These are phyloP conservation scores for Papilio elwesi DNA, from an alignment of 2,888 invertebrate genomes.

Conservation along the genomic window DNA sequence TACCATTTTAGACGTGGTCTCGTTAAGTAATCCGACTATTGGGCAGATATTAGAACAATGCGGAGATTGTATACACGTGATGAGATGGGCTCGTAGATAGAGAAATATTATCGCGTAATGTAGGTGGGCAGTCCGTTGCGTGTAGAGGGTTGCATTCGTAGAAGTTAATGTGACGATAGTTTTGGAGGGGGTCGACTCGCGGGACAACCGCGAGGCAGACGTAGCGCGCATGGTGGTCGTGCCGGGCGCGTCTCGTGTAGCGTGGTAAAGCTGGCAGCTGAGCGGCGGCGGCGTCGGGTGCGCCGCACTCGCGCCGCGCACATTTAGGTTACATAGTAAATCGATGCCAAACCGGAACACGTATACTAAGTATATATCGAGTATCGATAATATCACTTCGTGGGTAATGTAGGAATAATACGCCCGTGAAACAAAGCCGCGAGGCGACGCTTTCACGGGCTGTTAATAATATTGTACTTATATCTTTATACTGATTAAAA, in stretches of 20 bases:
- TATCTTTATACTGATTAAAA: constrained; percentile 78
- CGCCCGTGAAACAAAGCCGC: constrained; percentile 57
- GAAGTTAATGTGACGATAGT: constrained; percentile 18
- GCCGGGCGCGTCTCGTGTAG: constrained; percentile 48
- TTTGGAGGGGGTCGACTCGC: constrained; percentile 15
- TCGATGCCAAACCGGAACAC: constrained; percentile 81
- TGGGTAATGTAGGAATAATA: constrained; percentile 73
- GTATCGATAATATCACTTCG: constrained; percentile 76
- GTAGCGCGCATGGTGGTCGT: constrained; percentile 47
- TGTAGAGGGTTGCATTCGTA: constrained; percentile 28
- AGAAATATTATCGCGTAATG: constrained; percentile 31
- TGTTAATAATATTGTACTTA: constrained; percentile 73
- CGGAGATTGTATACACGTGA: constrained; percentile 43
- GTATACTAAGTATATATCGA: constrained; percentile 79
- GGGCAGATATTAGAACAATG: constrained; percentile 49
- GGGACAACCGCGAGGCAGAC: constrained; percentile 5
- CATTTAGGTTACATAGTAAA: constrained; percentile 73
- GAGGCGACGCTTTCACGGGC: constrained; percentile 55
- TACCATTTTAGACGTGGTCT: constrained; percentile 65
- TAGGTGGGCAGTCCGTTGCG: constrained; percentile 29
- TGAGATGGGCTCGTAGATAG: constrained; percentile 38
- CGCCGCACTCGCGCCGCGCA: constrained; percentile 53
- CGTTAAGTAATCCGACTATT: constrained; percentile 57
- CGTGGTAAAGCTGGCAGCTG: constrained; percentile 52
- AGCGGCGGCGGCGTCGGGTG: constrained; percentile 46